These are phyloP conservation scores for Otis tarda DNA, from an alignment of 2,113 vertebrate species.

Conservation along the genomic window DNA sequence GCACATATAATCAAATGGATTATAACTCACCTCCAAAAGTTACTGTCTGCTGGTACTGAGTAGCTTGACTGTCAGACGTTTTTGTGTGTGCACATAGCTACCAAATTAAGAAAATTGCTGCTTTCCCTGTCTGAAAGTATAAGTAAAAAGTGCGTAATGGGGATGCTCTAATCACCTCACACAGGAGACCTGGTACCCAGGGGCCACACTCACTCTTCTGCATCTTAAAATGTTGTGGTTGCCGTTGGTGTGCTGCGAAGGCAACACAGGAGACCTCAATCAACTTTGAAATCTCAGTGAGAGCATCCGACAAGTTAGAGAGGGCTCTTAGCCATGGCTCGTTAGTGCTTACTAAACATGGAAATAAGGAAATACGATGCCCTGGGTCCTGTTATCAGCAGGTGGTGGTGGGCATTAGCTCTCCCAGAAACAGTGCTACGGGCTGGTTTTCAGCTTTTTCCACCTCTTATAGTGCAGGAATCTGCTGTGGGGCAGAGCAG, in stretches of 20 bases:
- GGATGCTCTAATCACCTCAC: neutral
- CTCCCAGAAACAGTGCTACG: neutral
- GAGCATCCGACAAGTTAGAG: neutral
- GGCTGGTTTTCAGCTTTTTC: neutral
- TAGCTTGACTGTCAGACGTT: neutral
- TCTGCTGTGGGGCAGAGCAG: neutral
- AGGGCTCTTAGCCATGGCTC: neutral
- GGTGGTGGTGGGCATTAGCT: neutral
- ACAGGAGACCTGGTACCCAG: neutral
- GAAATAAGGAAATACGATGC: neutral
- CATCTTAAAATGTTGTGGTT: neutral
- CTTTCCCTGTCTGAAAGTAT: neutral
- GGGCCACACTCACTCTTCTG: neutral
- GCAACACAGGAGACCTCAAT: neutral
- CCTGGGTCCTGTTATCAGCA: neutral
- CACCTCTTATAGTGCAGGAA: rapidly evolving
- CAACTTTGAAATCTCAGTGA: neutral
- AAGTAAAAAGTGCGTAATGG: neutral
- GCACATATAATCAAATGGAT: neutral
- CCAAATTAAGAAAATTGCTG: neutral
- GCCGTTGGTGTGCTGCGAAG: neutral
- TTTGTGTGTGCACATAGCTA: neutral
- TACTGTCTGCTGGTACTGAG: neutral
- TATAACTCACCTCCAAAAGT: neutral
- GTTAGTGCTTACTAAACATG: neutral